A percentile compares a stretch with the other conserved stretches of the same genome.
phyloP scores from a whole-genome alignment of 2,113 vertebrate genomes.

The Lichenostomus cassidix region DNA sequence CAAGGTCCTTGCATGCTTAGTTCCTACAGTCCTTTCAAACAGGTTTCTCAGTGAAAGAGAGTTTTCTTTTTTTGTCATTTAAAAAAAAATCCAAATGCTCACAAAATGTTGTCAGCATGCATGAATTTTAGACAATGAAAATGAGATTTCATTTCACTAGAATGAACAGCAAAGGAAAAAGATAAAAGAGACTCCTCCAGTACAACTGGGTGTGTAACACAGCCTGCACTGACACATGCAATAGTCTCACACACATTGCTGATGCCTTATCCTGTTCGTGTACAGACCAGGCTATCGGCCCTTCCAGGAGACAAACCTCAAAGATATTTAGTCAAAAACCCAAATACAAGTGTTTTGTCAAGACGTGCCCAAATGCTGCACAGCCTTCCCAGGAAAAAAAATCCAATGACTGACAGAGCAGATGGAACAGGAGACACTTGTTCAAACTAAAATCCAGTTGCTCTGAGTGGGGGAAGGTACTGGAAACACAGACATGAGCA shows the following conservation, averaged over 20 bases:
- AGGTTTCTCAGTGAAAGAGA: neutral
- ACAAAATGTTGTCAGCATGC: neutral
- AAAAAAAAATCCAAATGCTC: neutral
- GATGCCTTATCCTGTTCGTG: neutral
- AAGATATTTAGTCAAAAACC: neutral
- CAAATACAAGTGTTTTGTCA: neutral
- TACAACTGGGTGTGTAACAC: neutral
- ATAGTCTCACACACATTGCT: neutral
- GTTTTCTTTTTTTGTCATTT: neutral
- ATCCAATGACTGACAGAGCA: neutral
- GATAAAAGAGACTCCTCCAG: neutral
- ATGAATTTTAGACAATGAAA: neutral
- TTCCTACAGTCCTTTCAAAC: neutral
- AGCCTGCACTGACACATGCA: neutral
- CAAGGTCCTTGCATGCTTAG: neutral
- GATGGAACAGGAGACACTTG: neutral
- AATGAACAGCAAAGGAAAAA: neutral
- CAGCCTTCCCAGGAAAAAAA: neutral
- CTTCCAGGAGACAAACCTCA: neutral
- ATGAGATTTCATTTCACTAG: neutral
- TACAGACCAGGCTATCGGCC: fast-evolving
- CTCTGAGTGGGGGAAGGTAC: neutral
- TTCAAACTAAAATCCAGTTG: neutral
- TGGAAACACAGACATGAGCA: neutral
- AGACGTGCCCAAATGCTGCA: neutral